A percentile compares a stretch with the other conserved stretches of the same genome.
These are phyloP conservation scores for Nematostella vectensis DNA, from an alignment of 92 coral and sea anemone species.

Conservation along the genomic window DNA sequence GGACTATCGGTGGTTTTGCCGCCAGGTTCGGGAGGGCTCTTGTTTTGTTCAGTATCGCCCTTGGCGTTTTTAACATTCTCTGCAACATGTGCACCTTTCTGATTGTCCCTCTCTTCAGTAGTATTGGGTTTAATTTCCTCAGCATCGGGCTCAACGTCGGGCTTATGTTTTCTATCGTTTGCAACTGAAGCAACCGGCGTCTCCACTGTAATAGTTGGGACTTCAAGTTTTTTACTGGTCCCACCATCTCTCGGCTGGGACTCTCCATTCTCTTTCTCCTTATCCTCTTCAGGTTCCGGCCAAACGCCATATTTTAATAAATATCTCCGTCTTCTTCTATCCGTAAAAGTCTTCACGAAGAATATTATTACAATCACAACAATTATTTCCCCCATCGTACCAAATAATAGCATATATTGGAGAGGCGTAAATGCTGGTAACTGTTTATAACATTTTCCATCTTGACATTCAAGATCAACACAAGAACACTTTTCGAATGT, in stretches of 20 bases:
- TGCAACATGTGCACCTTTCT: neutral
- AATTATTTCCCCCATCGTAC: constrained; percentile 37
- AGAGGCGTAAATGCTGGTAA: constrained; percentile 8
- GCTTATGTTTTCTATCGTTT: too few species aligned
- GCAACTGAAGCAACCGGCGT: too few species aligned
- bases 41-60: neutral
- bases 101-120: neutral
- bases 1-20: neutral
- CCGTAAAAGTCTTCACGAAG: constrained; percentile 21
- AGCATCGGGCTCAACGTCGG: too few species aligned
- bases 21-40: neutral
- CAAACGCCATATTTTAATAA: constrained; percentile 28
- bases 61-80: neutral
- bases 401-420: constrained; percentile 17
- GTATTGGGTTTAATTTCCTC: neutral
- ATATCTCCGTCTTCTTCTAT: constrained; percentile 21
- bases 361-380: constrained; percentile 18
- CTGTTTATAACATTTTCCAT: constrained; percentile 19
- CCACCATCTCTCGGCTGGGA: neutral
- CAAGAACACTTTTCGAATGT: constrained; percentile 7
- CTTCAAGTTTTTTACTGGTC: constrained; percentile 9
- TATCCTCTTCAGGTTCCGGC: constrained; percentile 9
- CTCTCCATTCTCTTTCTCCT: constrained; percentile 6
- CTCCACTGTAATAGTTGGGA: constrained; percentile 19
- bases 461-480: constrained; percentile 1